These are phyloP conservation scores for Geotria australis DNA, from an alignment of 2,797 vertebrate species.

Conservation along the genomic window DNA sequence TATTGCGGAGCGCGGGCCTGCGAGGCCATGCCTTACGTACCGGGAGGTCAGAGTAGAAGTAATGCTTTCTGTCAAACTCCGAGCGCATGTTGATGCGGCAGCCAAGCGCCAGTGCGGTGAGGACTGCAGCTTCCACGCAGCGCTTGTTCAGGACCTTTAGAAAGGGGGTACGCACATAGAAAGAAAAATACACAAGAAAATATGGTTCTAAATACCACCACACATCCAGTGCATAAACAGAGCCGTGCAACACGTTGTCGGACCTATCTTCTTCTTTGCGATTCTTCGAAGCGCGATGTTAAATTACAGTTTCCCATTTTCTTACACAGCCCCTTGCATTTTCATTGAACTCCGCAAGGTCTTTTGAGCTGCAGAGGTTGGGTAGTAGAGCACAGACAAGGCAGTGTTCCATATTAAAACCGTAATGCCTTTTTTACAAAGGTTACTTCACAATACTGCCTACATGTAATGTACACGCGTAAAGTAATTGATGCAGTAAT, in stretches of 20 bases:
- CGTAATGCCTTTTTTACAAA: no score
- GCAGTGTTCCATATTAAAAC: no score
- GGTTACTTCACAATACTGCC: no score
- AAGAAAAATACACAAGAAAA: not conserved
- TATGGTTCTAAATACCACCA: not conserved
- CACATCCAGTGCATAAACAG: not conserved
- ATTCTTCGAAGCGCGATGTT: no score
- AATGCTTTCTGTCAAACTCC: constrained; percentile 91
- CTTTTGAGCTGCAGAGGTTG: no score
- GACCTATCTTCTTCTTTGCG: no score
- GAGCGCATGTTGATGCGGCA: constrained; percentile 76
- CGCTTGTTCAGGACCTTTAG: constrained; percentile 59
- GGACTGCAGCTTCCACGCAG: constrained; percentile 77
- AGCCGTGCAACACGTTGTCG: not conserved
- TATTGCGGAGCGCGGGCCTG: not conserved
- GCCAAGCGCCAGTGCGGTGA: constrained; percentile 62
- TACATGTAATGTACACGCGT: no score
- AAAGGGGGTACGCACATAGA: constrained; percentile 4
- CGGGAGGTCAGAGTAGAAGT: constrained; percentile 90
- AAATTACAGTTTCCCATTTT: no score
- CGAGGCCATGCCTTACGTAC: constrained; percentile 28
- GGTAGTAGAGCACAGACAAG: no score
- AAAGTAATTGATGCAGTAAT: no score
- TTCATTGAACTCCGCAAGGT: no score
- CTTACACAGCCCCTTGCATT: no score